Percentiles rank a stretch among this genome's conserved stretches.
Evolutionary conservation across 2,113 vertebrate genomes (phyloP).

Genomic region (Hyperopisus bebe): DNA sequence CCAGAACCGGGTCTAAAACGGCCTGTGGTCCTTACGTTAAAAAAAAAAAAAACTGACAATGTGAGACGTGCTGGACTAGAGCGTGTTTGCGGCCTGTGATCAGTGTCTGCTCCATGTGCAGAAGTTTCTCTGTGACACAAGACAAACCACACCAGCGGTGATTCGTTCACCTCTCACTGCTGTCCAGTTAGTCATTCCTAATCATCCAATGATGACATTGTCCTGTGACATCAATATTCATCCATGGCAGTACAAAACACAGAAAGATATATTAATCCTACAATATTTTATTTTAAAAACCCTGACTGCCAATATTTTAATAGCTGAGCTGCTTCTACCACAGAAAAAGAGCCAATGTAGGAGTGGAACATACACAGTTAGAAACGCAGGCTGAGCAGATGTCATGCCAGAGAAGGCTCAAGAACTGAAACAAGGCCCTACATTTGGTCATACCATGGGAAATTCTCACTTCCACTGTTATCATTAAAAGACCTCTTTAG

Average conservation of each 20-base stretch:
- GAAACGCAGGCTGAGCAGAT: not conserved
- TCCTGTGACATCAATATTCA: not conserved
- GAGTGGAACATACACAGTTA: not conserved
- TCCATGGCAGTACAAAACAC: not conserved
- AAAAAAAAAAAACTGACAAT: not conserved
- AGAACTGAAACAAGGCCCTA: not conserved
- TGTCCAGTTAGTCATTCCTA: not conserved
- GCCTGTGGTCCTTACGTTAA: not conserved
- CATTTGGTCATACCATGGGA: slow-evolving; percentile 1
- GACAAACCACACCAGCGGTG: not conserved
- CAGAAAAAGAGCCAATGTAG: not conserved
- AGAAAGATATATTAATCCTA: not conserved
- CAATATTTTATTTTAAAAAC: not conserved
- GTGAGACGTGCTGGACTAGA: not conserved
- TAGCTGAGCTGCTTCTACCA: not conserved
- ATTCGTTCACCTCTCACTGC: not conserved
- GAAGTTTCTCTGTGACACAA: not conserved
- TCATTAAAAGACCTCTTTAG: not conserved
- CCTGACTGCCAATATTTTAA: slow-evolving; percentile 3
- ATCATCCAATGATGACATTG: not conserved
- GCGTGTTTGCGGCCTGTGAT: not conserved
- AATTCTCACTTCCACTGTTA: not conserved
- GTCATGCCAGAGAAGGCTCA: not conserved
- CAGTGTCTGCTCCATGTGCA: not conserved
- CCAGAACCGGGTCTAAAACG: not conserved